phyloP scores from a whole-genome alignment of 2,113 vertebrate genomes.

The Paratilapia polleni region DNA sequence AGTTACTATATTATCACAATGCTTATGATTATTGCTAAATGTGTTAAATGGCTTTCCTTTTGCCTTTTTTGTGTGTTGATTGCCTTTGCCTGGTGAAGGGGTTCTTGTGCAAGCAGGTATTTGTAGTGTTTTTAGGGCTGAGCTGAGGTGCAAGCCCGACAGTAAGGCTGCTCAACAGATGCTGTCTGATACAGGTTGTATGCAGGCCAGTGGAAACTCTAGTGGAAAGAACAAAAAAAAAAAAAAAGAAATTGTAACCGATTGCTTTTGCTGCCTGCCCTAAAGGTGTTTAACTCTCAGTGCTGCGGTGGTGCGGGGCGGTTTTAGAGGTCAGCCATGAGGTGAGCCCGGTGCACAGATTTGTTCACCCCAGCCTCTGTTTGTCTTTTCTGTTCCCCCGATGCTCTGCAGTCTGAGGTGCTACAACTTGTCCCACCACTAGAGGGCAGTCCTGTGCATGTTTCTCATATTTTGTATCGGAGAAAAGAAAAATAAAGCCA shows the following conservation, averaged over 20 bases:
- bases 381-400: not conserved
- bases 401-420: constrained; percentile 64
- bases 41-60: constrained; percentile 54
- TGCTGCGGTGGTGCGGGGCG: constrained; percentile 6
- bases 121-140: constrained; percentile 33
- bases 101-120: constrained; percentile 25
- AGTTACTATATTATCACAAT: constrained; percentile 35
- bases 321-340: not conserved
- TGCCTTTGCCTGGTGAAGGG: constrained; percentile 62
- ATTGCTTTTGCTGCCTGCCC: constrained; percentile 24
- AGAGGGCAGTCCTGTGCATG: constrained; percentile 66
- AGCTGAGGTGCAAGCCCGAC: constrained; percentile 6
- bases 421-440: constrained; percentile 49
- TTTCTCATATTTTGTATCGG: constrained; percentile 44
- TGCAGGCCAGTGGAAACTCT: not conserved
- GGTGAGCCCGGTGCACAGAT: not conserved
- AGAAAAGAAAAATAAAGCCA: constrained; percentile 63
- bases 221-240: constrained; percentile 20
- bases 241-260: constrained; percentile 18
- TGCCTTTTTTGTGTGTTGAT: constrained; percentile 47
- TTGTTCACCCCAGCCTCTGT: not conserved
- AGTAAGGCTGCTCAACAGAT: constrained; percentile 43
- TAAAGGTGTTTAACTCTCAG: constrained; percentile 14
- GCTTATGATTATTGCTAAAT: constrained; percentile 49
- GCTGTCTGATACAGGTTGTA: constrained; percentile 15